Evolutionary conservation across 2,888 invertebrate genomes (phyloP).

Genomic region (Lithophane semibrunnea): DNA sequence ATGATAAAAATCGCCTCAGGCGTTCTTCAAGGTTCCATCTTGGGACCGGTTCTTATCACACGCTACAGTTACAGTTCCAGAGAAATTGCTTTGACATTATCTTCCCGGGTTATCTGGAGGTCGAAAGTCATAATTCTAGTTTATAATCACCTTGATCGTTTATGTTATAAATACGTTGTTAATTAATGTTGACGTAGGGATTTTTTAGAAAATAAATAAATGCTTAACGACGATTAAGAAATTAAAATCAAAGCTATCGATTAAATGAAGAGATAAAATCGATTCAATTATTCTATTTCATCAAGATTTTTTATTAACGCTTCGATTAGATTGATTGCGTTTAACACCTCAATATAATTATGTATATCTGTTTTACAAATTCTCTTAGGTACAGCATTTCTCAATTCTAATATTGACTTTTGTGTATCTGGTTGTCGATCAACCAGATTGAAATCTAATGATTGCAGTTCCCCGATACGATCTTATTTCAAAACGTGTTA

Average conservation of each 20-base stretch:
- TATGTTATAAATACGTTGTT: conserved; percentile 36
- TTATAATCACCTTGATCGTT: conserved; percentile 61
- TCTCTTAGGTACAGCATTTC: conserved; percentile 40
- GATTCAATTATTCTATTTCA: conserved; percentile 34
- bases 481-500: conserved; percentile 53
- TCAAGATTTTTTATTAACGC: conserved; percentile 49
- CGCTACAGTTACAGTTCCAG: conserved; percentile 65
- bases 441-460: conserved; percentile 48
- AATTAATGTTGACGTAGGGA: conserved; percentile 32
- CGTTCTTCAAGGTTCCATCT: conserved; percentile 63
- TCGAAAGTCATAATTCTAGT: conserved; percentile 65
- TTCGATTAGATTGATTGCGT: conserved; percentile 49
- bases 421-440: conserved; percentile 49
- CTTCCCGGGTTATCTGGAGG: conserved; percentile 68
- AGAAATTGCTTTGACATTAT: conserved; percentile 72
- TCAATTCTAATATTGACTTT: conserved; percentile 46
- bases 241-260: conserved; percentile 32
- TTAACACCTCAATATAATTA: conserved; percentile 55
- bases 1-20: conserved; percentile 49
- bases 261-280: conserved; percentile 39
- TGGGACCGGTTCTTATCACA: conserved; percentile 66
- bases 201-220: conserved; percentile 26
- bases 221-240: conserved; percentile 19
- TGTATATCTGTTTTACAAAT: conserved; percentile 45
- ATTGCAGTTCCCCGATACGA: conserved; percentile 49